phyloP scores from a whole-genome alignment of 2,888 invertebrate genomes.

The Galerucella calmariensis region DNA sequence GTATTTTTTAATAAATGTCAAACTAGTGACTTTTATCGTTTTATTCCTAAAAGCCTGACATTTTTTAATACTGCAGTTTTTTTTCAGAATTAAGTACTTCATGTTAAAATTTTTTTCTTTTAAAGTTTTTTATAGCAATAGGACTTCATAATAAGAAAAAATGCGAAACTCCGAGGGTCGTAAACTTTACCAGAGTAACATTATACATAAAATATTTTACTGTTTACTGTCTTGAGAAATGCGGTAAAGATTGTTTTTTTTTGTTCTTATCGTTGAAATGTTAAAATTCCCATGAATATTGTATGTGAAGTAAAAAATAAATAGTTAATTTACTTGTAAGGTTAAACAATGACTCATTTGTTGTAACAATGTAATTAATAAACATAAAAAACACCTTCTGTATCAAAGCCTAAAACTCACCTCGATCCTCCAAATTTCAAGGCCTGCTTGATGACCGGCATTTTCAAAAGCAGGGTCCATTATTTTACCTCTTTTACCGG shows the following conservation, averaged over 20 bases:
- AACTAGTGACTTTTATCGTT: too few species aligned
- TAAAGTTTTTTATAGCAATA: too few species aligned
- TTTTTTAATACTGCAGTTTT: too few species aligned
- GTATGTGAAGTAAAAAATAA: background rate
- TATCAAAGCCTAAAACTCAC: conserved; percentile 65
- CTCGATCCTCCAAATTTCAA: conserved; percentile 86
- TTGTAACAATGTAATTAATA: background rate
- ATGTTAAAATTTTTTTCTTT: too few species aligned
- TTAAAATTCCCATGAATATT: background rate
- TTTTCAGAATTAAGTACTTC: too few species aligned
- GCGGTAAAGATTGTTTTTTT: background rate
- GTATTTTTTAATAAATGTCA: too few species aligned
- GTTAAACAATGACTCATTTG: conserved; percentile 3
- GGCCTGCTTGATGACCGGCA: conserved; percentile 75
- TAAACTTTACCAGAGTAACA: too few species aligned
- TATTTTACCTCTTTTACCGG: conserved; percentile 55
- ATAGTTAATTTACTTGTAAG: background rate
- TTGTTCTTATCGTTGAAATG: background rate
- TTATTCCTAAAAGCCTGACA: too few species aligned
- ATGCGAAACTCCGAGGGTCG: too few species aligned
- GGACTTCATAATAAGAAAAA: too few species aligned
- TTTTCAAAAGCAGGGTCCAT: conserved; percentile 77
- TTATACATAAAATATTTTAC: too few species aligned
- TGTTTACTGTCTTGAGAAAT: background rate
- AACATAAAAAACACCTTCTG: background rate